Evolutionary conservation across 2,113 vertebrate genomes (phyloP).

Genomic region (Cranoglanis bouderius): DNA sequence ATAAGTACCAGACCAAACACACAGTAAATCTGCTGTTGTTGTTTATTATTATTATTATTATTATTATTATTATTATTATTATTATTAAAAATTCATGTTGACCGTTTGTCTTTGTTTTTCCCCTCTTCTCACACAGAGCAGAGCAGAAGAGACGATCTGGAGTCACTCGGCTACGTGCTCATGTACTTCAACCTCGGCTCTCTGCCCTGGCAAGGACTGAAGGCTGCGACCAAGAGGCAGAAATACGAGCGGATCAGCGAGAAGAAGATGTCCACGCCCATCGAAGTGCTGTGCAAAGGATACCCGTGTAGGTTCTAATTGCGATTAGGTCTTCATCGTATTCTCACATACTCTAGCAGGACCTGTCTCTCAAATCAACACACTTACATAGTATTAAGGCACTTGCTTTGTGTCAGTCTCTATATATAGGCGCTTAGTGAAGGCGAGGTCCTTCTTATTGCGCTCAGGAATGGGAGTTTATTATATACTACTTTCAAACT

Average conservation of each 20-base stretch:
- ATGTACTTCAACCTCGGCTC: slow-evolving; percentile 99
- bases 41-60: too few species aligned
- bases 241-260: slow-evolving; percentile 98
- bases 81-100: too few species aligned
- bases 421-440: too few species aligned
- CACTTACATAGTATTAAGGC: not conserved
- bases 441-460: too few species aligned
- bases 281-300: slow-evolving; percentile 96
- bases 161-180: slow-evolving; percentile 95
- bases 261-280: slow-evolving; percentile 99
- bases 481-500: not conserved
- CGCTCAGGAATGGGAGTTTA: too few species aligned
- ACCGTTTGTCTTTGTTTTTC: too few species aligned
- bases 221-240: slow-evolving; percentile 97
- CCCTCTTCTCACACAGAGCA: slow-evolving; percentile 77
- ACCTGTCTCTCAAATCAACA: not conserved
- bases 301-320: slow-evolving; percentile 86
- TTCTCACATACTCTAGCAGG: not conserved
- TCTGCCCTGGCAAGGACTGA: slow-evolving; percentile 97
- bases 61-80: too few species aligned
- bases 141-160: slow-evolving; percentile 94
- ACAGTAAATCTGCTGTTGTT: not conserved
- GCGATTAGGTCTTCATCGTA: not conserved
- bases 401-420: not conserved
- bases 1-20: not conserved